These are phyloP conservation scores for Pseudochromis fuscus DNA, from an alignment of 2,797 vertebrate genomes.

Conservation along the genomic window DNA sequence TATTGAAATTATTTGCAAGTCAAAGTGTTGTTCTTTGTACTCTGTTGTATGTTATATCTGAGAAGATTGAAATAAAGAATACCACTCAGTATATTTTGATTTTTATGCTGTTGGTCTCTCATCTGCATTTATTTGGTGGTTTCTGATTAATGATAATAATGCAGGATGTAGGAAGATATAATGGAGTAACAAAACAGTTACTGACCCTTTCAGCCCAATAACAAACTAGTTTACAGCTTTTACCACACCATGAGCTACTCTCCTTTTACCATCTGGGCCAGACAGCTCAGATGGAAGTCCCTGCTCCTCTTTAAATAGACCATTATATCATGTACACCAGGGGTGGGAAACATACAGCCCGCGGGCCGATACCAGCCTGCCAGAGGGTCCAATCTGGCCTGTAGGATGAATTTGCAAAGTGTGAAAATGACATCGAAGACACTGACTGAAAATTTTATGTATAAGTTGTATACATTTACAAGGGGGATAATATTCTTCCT, in stretches of 20 bases:
- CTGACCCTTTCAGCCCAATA: neutral
- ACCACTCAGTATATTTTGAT: neutral
- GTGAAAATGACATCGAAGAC: too few relatives aligned
- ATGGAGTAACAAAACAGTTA: neutral
- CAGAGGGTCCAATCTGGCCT: too few relatives aligned
- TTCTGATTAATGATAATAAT: neutral
- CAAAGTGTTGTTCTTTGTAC: neutral
- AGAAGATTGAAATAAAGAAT: constrained; percentile 45
- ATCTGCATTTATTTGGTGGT: neutral
- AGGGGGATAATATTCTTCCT: too few relatives aligned
- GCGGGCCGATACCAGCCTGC: too few relatives aligned
- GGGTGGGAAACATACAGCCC: too few relatives aligned
- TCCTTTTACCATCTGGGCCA: constrained; percentile 19
- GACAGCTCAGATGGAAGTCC: constrained; percentile 29
- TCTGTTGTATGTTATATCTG: neutral
- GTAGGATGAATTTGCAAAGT: too few relatives aligned
- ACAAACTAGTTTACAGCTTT: neutral
- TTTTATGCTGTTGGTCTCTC: neutral
- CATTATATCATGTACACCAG: too few relatives aligned
- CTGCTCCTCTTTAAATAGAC: constrained; percentile 3
- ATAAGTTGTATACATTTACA: too few relatives aligned
- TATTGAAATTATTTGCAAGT: neutral
- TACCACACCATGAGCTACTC: neutral
- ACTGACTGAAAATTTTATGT: too few relatives aligned
- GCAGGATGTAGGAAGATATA: neutral